Percentiles rank a stretch among this genome's conserved stretches.
Evolutionary conservation across 1,140 invertebrate genomes (phyloP).

Genomic region (Antheraea pernyi): DNA sequence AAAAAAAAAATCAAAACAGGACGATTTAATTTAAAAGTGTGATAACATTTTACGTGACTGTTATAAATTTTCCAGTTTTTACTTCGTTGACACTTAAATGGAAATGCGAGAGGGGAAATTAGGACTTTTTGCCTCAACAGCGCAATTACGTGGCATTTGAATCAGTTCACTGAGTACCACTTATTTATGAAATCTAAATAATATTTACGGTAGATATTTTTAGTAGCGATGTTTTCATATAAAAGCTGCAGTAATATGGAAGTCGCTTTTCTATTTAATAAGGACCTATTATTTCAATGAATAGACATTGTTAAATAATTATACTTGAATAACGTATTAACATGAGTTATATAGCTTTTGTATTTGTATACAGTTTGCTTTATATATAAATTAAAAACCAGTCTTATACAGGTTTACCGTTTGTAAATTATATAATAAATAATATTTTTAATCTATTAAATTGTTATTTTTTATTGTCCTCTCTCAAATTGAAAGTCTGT

Average conservation of each 20-base stretch:
- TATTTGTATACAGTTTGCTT: too few species aligned
- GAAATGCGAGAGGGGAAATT: constrained; percentile 38
- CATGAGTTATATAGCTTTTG: too few species aligned
- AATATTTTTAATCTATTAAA: too few species aligned
- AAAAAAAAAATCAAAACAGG: constrained; percentile 14
- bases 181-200: neutral
- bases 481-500: too few species aligned
- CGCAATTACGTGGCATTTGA: constrained; percentile 39
- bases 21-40: constrained; percentile 35
- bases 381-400: too few species aligned
- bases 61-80: constrained; percentile 46
- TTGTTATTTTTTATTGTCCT: too few species aligned
- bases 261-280: neutral
- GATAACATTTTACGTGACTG: constrained; percentile 46
- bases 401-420: too few species aligned
- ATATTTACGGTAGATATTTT: neutral
- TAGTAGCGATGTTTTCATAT: neutral
- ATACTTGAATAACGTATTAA: too few species aligned
- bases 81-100: constrained; percentile 41
- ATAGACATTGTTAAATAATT: too few species aligned
- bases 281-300: too few species aligned
- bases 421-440: too few species aligned
- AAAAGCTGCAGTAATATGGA: neutral
- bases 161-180: constrained; percentile 17
- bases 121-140: constrained; percentile 38